Base-by-base conservation (phyloP, 2,797 vertebrate genomes). In the Onychomys torridus region DNA sequence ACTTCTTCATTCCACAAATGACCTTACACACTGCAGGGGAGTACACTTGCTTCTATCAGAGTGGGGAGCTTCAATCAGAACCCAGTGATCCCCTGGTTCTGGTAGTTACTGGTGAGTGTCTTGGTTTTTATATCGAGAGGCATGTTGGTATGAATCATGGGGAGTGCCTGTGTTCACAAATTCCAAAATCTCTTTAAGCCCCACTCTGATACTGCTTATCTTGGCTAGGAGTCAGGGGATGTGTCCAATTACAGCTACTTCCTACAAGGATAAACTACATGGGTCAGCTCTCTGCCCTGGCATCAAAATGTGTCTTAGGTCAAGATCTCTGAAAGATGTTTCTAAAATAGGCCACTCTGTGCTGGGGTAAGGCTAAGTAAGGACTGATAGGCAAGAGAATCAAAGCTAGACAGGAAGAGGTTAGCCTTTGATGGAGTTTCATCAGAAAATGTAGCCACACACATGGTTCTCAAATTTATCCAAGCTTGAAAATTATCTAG, bases 21-120 rank as follows among this genome's bases (percentile, higher is more conserved):
- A 92, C 37, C 2, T 10, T 17, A 4, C 29, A 6, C n/a, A 69
- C 78, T 0, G 90, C 96, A 4, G 98, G 97, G n/a, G 78, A 2
- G 8, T 98, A 98, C 46, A 49, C 1, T 23, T 98, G 98, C 82
- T 19, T 34, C n/a, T 98, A 98, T 37, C 73, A 0, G 32, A 89
- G 17, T 0, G 78, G 82, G 12, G 91, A 67, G 40, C 13, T 32
- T 34, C 97, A 96, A 97, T 98, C 98, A 6, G 52, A 89, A 27
- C 32, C 29, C 12, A 98, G 98, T 19, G 79, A 96, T 13, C 29
- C 69, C 25, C 93, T 97, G 86, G 37, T 97, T 2, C 92, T 98
- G 78, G 81, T 97, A 63, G 71, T 98, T 29, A 97, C 94, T 91
- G 97, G 98, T 97, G 88, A 93, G 16, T 7, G 4, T 37, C 34